Evolutionary conservation across 2,888 invertebrate genomes (phyloP), one percentile per base, ranked within the genome.

Genomic region (Smittia sp.): DNA sequence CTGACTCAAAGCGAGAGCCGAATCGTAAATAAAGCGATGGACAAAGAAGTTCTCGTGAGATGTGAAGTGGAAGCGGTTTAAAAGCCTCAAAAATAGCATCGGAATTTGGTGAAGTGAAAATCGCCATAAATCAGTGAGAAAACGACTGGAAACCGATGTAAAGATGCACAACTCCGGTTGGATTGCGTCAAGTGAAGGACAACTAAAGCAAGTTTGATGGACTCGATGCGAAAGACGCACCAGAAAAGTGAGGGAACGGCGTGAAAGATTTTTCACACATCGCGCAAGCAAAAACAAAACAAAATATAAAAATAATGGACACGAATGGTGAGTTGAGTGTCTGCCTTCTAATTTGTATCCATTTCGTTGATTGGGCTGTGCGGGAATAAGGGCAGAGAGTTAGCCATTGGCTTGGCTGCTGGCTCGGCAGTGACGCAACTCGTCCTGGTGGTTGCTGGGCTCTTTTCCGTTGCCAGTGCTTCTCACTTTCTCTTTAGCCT

Each of bases 401-500:
- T 58, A 7, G 20, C 58, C 18, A 1, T 3, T 18, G n/a, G 9
- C 62, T 9, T 18, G n/a, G n/a, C n/a, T n/a, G n/a, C n/a, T n/a
- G n/a, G n/a, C n/a, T 27, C 4, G 4, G 20, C 9, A 63, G 27
- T 63, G 63, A 63, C 11, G 25, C 63, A 63, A 63, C 27, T 27
- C 15, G n/a, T 63, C 24, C 24, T 39, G 63, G 11, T 46, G 46
- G 11, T 11, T 11, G 2, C n/a, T 67, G 9, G 25, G 46, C 18
- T 41, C 41, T 15, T 13, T 3, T 46, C 52, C 2, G 39, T n/a
- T 68, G 25, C 52, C 25, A n/a, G 20, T 24, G 6, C 41, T 27
- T 69, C 69, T 69, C 69, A 69, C 69, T 69, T 69, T 69, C 69
- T 69, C 69, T 69, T 69, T 52, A 69, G 69, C 32, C 52, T 69